Percentiles rank a stretch among this genome's conserved stretches.
These are phyloP conservation scores for Laterallus jamaicensis DNA, from an alignment of 2,113 vertebrate genomes.

Conservation along the genomic window DNA sequence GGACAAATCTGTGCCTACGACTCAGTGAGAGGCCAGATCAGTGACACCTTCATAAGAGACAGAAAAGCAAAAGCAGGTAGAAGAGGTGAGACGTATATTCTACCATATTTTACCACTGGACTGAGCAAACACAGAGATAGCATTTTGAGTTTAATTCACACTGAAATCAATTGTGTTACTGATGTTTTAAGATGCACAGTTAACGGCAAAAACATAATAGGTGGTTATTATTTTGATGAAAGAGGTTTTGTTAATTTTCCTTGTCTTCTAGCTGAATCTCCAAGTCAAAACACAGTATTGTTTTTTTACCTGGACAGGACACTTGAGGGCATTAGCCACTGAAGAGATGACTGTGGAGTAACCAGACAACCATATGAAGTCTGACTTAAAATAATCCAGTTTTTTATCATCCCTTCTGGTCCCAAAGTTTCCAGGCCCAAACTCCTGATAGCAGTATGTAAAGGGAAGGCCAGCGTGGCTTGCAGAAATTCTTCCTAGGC, in stretches of 20 bases:
- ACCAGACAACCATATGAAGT: background rate
- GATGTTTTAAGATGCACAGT: background rate
- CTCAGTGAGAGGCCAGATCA: background rate
- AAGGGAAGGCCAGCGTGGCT: background rate
- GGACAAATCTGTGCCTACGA: background rate
- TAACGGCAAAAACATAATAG: background rate
- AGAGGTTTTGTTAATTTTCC: background rate
- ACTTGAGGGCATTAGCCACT: background rate
- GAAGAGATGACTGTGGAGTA: background rate
- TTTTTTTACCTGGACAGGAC: background rate
- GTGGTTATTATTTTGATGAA: background rate
- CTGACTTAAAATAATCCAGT: background rate
- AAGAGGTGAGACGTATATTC: background rate
- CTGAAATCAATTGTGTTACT: background rate
- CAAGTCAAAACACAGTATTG: background rate
- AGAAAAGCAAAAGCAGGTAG: background rate
- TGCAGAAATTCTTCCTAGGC: background rate
- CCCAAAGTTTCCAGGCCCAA: background rate
- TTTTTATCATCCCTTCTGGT: background rate
- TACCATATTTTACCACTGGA: background rate
- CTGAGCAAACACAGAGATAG: background rate
- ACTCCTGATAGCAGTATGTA: background rate
- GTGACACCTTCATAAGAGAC: background rate
- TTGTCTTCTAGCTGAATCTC: background rate
- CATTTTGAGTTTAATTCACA: background rate